phyloP scores from a whole-genome alignment of 1,140 invertebrate species.

The Platorchestia sp. region DNA sequence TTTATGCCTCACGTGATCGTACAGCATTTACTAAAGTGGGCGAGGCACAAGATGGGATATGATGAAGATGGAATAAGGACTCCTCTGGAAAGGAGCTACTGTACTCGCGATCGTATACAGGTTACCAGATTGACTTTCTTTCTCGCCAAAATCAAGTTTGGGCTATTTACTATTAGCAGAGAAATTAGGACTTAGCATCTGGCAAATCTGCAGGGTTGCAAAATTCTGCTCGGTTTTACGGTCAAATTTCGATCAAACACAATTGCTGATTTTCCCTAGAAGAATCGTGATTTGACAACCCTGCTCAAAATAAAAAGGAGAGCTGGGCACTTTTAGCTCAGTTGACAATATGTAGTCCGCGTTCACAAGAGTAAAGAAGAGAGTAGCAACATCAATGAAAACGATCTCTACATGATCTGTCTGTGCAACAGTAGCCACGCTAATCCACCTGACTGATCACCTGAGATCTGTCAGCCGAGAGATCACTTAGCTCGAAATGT shows the following conservation, averaged over 20 bases:
- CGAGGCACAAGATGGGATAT: background rate
- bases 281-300: no score
- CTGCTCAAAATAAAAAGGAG: background rate
- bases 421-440: background rate
- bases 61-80: background rate
- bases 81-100: background rate
- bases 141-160: no score
- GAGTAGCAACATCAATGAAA: background rate
- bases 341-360: background rate
- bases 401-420: constrained; percentile 21
- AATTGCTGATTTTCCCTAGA: no score
- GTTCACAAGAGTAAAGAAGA: background rate
- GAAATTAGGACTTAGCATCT: no score
- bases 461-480: background rate
- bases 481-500: background rate
- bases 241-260: no score
- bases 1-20: background rate
- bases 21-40: background rate
- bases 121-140: no score
- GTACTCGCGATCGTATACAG: no score
- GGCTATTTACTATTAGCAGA: no score
- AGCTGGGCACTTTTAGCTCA: background rate
- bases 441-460: constrained; percentile 23
- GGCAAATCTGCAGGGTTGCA: no score
- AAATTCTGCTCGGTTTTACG: no score